A percentile compares a stretch with the other conserved stretches of the same genome.
Conservation (phyloP, 2,113 vertebrate genomes). For the Todiramphus saurophagus region DNA sequence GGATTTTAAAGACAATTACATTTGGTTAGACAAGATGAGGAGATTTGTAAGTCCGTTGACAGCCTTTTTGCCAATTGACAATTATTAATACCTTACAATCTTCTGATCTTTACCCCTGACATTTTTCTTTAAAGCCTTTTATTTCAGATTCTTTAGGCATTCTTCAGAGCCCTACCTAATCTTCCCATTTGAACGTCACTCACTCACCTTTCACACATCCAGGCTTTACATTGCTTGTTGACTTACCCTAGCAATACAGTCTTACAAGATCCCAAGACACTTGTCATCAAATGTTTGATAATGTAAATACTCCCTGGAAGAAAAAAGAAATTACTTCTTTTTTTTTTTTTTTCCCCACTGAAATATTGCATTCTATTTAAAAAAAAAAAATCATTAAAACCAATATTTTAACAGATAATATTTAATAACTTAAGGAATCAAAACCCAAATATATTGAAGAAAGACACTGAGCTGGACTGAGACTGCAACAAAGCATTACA, state of each 20-base stretch:
- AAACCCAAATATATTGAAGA: neutral
- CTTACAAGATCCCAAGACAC: neutral
- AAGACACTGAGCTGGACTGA: neutral
- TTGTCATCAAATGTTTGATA: neutral
- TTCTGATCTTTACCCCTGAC: neutral
- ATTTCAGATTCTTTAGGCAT: neutral
- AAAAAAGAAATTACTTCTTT: neutral
- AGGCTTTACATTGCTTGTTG: neutral
- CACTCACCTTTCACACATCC: neutral
- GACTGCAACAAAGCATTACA: neutral
- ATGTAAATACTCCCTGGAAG: neutral
- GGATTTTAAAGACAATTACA: neutral
- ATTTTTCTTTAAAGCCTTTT: neutral
- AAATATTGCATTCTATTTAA: neutral
- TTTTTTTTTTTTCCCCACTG: neutral
- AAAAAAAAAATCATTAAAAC: neutral
- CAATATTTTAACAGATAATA: neutral
- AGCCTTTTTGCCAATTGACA: neutral
- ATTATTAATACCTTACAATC: neutral
- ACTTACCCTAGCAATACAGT: neutral
- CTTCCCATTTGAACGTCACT: neutral
- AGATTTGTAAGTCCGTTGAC: neutral
- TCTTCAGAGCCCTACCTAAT: neutral
- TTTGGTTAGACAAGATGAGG: neutral
- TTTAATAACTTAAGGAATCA: neutral